These are phyloP conservation scores for Hydriomena furcata DNA, from an alignment of 2,888 invertebrate species.

Conservation along the genomic window DNA sequence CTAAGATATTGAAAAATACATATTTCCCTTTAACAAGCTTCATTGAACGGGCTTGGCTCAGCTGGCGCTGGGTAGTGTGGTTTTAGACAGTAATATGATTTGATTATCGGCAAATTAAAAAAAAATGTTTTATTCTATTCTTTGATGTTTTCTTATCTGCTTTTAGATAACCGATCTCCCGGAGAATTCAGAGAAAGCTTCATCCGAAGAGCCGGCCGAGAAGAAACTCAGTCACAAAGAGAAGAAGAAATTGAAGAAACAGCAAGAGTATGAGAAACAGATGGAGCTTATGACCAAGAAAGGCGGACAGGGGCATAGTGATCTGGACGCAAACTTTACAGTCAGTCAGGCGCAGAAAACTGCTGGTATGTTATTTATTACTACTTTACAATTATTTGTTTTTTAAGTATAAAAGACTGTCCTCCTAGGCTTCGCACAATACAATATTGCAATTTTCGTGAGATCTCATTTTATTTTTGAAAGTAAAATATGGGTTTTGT, in stretches of 20 bases:
- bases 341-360: conserved; percentile 93
- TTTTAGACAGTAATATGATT: too few species aligned
- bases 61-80: too few species aligned
- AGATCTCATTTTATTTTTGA: too few species aligned
- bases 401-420: too few species aligned
- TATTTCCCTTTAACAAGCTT: too few species aligned
- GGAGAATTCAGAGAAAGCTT: conserved; percentile 38
- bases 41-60: too few species aligned
- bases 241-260: conserved; percentile 95
- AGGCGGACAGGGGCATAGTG: conserved; percentile 94
- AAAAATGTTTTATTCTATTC: too few species aligned
- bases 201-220: conserved; percentile 73
- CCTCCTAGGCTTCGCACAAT: too few species aligned
- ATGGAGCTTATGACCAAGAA: conserved; percentile 93
- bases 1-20: too few species aligned
- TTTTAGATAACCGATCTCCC: conserved; percentile 49
- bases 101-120: too few species aligned
- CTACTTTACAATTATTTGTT: not conserved
- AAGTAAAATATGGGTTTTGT: too few species aligned
- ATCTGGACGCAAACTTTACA: conserved; percentile 96
- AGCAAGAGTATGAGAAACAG: conserved; percentile 94
- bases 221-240: conserved; percentile 95
- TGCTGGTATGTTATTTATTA: conserved; percentile 67
- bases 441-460: too few species aligned
- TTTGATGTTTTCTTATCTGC: not conserved